Evolutionary conservation across 2,888 invertebrate genomes (phyloP), one percentile per base, ranked within the genome.

Genomic region (Pseudanteris insignis): DNA sequence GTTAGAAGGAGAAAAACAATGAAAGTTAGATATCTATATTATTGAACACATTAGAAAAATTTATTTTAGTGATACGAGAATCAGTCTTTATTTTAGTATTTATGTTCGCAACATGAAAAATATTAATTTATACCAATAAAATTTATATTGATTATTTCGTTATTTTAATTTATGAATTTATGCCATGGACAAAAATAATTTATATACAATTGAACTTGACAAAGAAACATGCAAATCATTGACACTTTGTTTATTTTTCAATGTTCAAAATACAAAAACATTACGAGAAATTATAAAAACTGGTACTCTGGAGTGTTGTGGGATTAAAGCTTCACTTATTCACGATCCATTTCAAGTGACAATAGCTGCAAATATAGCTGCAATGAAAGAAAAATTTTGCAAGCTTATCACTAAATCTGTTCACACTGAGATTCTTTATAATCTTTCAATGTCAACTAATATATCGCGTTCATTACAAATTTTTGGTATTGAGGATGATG

Each of bases 291-390:
- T 85, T 66, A 72, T 89, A 1, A 72, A 86, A n/a, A 78, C 74
- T 9, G 87, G 87, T 14, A 68, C 78, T 9, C 81, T 89, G 74
- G 78, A 83, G 48, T 89, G 89, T 72, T 84, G 86, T 37, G 79
- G 86, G 2, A 79, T 89, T 21, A 89, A 88, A 71, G 85, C 88
- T 1, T 76, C 75, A 47, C 72, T 88, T 44, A 83, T 90, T 59
- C 62, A 84, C 28, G 85, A 88, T 71, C 84, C 86, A 2, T 84
- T 86, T 66, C 86, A 86, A 78, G 77, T 89, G 6, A 82, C 83
- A 0, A 83, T 88, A 4, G 89, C 89, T 1, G 87, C 88, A 1
- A 89, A 90, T 71, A 86, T 84, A 73, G 88, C 89, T 1, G 81
- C 82, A 0, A 67, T 85, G 0, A 80, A 84, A 1, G 81, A 83